These are phyloP conservation scores for Myiozetetes cayanensis DNA, from an alignment of 2,113 vertebrate genomes.

Conservation along the genomic window DNA sequence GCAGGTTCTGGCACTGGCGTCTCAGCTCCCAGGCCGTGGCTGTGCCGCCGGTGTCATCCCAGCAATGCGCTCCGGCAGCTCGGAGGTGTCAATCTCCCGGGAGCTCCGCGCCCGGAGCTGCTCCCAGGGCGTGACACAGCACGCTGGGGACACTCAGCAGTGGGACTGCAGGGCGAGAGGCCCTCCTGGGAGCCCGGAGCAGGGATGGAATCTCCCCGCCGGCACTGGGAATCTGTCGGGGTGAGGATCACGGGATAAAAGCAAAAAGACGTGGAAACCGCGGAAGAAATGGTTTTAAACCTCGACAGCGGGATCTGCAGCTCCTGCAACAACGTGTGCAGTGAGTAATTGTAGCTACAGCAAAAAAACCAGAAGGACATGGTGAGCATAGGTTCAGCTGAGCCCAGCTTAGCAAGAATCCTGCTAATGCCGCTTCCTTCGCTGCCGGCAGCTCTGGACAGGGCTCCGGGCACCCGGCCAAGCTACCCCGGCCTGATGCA, in stretches of 20 bases:
- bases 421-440: slow-evolving; percentile 1
- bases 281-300: not conserved
- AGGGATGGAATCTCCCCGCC: not conserved
- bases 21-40: not conserved
- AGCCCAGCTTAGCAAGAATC: slow-evolving; percentile 45
- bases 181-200: not conserved
- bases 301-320: not conserved
- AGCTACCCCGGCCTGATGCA: not conserved
- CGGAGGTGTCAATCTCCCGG: not conserved
- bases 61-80: not conserved
- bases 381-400: not conserved
- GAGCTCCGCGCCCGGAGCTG: not conserved
- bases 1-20: accelerated
- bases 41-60: not conserved
- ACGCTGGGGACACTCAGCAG: not conserved
- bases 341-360: not conserved
- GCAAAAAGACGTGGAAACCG: not conserved
- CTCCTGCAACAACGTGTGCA: not conserved
- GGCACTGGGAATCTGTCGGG: not conserved
- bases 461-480: not conserved
- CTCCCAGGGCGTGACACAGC: not conserved
- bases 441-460: not conserved
- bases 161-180: not conserved
- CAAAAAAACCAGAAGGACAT: not conserved
- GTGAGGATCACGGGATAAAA: not conserved